phyloP scores from a whole-genome alignment of 2,113 vertebrate species.

The Hippoglossus stenolepis region DNA sequence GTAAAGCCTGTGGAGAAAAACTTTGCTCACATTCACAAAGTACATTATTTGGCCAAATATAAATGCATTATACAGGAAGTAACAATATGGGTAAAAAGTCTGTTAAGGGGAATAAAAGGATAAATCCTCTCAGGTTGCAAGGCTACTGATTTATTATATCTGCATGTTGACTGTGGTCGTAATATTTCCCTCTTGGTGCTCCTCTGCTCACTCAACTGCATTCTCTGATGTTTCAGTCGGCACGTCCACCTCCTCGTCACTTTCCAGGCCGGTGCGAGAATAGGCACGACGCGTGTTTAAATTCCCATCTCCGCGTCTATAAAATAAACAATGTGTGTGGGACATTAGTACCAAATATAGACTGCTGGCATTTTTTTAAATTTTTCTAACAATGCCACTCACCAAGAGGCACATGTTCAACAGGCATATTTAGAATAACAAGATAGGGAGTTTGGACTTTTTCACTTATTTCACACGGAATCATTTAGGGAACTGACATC shows the following conservation, averaged over 20 bases:
- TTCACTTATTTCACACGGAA: no score
- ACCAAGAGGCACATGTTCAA: neutral
- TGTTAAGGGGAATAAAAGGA: conserved; percentile 9
- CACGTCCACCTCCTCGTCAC: conserved; percentile 77
- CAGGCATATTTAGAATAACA: neutral
- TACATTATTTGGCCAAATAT: conserved; percentile 56
- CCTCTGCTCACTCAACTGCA: conserved; percentile 67
- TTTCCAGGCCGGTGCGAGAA: conserved; percentile 72
- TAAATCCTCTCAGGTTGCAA: conserved; percentile 16
- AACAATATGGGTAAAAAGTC: conserved; percentile 28
- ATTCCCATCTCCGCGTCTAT: conserved; percentile 76
- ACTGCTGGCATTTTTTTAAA: no score
- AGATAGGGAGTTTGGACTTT: no score
- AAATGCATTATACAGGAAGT: conserved; percentile 14
- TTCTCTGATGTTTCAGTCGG: conserved; percentile 56
- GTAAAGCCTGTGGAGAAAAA: conserved; percentile 41
- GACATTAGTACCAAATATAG: neutral
- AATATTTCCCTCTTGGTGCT: neutral
- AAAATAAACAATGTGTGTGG: neutral
- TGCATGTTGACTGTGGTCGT: neutral
- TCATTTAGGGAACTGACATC: no score
- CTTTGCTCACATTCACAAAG: conserved; percentile 8
- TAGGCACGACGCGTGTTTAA: conserved; percentile 55
- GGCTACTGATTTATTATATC: conserved; percentile 8
- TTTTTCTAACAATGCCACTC: no score